phyloP scores from a whole-genome alignment of 2,797 vertebrate genomes.

The Glyptemys insculpta region DNA sequence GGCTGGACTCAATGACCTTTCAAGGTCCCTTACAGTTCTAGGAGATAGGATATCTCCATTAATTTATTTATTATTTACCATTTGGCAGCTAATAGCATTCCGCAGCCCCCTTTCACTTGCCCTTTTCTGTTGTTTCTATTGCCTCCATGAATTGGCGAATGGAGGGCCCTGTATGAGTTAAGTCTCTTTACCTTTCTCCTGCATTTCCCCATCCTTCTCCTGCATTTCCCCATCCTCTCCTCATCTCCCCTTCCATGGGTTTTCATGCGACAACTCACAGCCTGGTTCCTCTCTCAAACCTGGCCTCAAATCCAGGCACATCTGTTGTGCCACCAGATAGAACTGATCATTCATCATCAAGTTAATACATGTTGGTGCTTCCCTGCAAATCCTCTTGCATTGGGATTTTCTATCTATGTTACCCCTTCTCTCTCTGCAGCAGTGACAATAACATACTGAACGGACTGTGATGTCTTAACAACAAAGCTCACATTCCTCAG shows the following conservation, averaged over 20 bases:
- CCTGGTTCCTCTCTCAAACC: not conserved
- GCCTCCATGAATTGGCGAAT: not conserved
- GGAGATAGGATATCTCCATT: too few relatives aligned
- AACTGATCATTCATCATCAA: not conserved
- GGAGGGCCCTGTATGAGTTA: not conserved
- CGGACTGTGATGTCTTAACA: rapidly evolving
- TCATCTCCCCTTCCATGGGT: too few relatives aligned
- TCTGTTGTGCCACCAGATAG: too few relatives aligned
- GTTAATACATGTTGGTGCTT: not conserved
- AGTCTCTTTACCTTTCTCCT: not conserved
- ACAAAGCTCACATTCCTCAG: not conserved
- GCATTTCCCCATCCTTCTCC: not conserved
- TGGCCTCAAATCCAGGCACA: not conserved
- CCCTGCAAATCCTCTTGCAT: not conserved
- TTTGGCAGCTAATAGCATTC: not conserved
- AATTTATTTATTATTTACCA: not conserved
- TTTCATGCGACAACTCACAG: not conserved
- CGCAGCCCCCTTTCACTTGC: too few relatives aligned
- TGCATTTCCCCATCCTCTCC: not conserved
- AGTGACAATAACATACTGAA: rapidly evolving
- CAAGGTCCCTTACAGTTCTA: too few relatives aligned
- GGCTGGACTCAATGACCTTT: too few relatives aligned
- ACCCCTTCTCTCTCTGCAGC: not conserved
- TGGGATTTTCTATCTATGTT: rapidly evolving
- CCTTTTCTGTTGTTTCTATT: not conserved